Evolutionary conservation across 1,140 invertebrate genomes (phyloP).

Genomic region (Myzus persicae): DNA sequence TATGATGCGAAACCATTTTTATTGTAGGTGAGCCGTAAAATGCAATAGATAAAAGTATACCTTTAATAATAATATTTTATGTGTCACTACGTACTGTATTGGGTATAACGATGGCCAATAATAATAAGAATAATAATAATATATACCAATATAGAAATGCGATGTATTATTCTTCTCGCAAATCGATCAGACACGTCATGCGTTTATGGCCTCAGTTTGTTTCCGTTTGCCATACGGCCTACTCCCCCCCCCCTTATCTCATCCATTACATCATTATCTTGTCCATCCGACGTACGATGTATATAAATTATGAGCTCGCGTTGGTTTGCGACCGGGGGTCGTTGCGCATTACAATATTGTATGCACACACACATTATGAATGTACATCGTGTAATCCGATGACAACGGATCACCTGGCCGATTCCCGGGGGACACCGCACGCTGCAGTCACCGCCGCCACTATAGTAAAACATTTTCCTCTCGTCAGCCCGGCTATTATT

Average conservation of each 20-base stretch:
- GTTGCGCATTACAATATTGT: neutral
- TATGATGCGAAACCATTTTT: neutral
- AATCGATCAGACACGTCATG: constrained; percentile 16
- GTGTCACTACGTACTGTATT: neutral
- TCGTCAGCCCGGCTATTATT: neutral
- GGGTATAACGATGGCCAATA: neutral
- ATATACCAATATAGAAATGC: too few species aligned
- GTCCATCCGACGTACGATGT: neutral
- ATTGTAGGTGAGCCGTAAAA: neutral
- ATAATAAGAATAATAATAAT: neutral
- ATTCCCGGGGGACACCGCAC: neutral
- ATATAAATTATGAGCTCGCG: neutral
- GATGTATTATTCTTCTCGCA: constrained; percentile 20
- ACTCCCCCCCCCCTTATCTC: neutral
- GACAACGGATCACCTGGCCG: constrained; percentile 19
- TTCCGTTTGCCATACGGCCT: neutral
- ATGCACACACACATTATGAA: neutral
- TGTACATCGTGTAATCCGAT: neutral
- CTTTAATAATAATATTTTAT: neutral
- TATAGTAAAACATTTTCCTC: neutral
- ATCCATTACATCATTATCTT: neutral
- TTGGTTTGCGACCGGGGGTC: neutral
- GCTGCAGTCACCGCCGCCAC: neutral
- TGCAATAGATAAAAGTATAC: neutral
- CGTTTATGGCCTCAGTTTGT: neutral